Base-by-base conservation (phyloP, 2,797 vertebrate species). In the Rhinophrynus dorsalis region DNA sequence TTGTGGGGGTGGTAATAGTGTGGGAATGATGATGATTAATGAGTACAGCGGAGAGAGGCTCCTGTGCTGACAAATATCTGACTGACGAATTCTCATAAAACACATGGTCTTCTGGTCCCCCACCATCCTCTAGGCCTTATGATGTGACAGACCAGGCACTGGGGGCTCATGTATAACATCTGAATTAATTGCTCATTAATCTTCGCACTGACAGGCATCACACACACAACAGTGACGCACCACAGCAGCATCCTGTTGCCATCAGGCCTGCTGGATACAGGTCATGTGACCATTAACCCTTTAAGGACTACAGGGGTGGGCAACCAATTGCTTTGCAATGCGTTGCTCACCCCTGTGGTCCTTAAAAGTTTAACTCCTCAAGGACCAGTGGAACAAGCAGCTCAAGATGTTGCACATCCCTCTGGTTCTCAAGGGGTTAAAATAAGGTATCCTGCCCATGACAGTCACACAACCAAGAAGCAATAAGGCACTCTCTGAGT, bases 11-110 rank as follows among this genome's bases (percentile, higher is more conserved):
- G 13, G 13, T 62, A 20, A 10, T 35, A 3, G 18, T n/a, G 44
- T 50, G 13, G 13, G 35, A 50, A 30, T 15, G 7, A 63, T 37
- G 12, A 24, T 50, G 29, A 50, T 50, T 50, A 63, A 51, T 48
- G 44, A 33, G 20, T 10, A 6, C 10, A 32, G 12, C 12, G 18
- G 5, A 15, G 9, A n/a, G n/a, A 18, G 48, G n/a, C 33, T 64
- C 15, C 38, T 23, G 8, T 20, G 10, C 7, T 38, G 60, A 24
- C 30, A 50, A 6, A 20, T 15, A n/a, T 38, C 24, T 62, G 59
- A 62, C 12, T 50, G 60, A 63, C 29, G 38, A 6, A 63, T 26
- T 26, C 20, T 63, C 30, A 51, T 63, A 63, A 62, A n/a, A 50
- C 13, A 12, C 33, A 4, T 13, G 15, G 20, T 51, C 47, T n/a